Conservation (phyloP, 2,797 vertebrate genomes). For the Platyrinchus mystaceus region DNA sequence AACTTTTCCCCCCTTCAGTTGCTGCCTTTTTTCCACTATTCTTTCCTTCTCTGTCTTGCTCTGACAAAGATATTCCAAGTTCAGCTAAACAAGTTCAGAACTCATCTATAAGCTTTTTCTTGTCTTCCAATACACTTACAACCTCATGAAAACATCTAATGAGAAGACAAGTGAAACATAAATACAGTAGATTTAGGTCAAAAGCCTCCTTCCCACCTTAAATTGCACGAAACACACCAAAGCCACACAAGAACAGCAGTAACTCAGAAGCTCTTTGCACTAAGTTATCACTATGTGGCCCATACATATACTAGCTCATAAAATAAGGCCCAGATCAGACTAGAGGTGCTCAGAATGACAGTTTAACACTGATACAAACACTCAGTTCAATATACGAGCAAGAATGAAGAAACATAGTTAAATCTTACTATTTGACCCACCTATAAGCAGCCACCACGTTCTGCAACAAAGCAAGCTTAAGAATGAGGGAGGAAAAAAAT, state of each 20-base stretch:
- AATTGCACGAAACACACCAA: neutral
- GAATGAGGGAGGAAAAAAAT: neutral
- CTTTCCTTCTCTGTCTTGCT: constrained; percentile 41
- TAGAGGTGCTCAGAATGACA: neutral
- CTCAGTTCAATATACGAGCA: neutral
- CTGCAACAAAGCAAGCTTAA: neutral
- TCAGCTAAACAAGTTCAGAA: constrained; percentile 55
- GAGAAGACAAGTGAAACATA: neutral
- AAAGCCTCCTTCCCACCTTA: neutral
- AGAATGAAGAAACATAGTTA: neutral
- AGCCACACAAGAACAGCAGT: neutral
- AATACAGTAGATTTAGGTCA: neutral
- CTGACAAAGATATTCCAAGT: constrained; percentile 68
- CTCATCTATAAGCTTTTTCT: constrained; percentile 35
- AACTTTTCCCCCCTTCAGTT: constrained; percentile 47
- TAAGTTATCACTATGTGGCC: neutral
- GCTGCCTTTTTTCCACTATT: constrained; percentile 57
- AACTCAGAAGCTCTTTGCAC: neutral
- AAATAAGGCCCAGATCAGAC: neutral
- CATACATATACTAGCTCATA: neutral
- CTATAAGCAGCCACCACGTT: neutral
- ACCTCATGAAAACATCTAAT: constrained; percentile 3
- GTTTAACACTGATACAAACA: neutral
- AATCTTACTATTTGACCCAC: neutral
- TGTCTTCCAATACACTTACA: constrained; percentile 21